Evolutionary conservation across 2,797 vertebrate genomes (phyloP), one percentile per base, ranked within the genome.

Genomic region (Lithobates pipiens): DNA sequence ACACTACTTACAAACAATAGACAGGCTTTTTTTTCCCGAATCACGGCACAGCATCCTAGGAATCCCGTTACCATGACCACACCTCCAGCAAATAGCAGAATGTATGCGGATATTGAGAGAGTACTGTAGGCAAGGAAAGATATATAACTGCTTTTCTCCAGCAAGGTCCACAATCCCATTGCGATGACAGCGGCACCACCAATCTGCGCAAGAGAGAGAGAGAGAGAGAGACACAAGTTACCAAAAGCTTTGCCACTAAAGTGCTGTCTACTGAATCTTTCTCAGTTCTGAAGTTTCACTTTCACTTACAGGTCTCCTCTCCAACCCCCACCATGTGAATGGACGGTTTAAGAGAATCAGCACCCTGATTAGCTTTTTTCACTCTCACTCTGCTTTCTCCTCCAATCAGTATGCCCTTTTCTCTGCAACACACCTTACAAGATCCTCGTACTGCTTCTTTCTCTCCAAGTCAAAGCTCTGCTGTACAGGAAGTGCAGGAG

Each of bases 1-100:
- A 10, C 50, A 23, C 6, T 46, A 89, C 95, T 93, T 91, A 97
- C 96, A 65, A 61, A 88, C 10, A 94, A 95, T 29, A 97, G 93
- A 87, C 95, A 96, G 91, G 92, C 92, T 88, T 88, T 95, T 91
- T 96, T 95, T 87, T 97, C 96, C 4, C 95, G 90, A 88, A 96
- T 86, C 88, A 97, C 91, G 7, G 97, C 95, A 0, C 95, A 93
- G 70, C 96, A 97, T 86, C 96, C 96, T 88, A 98, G 90, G 89
- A 96, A 97, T 71, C 96, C 96, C 0, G 96, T 96, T n/a, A 95
- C 88, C 92, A 96, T 94, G 88, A 98, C 95, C 57, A 97, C 93
- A 3, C 92, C 57, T 0, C 96, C 96, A 0, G 96, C 94, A 78
- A 96, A 91, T 88, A 98, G 93, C 75, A 97, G 96, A 90, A 96